These are phyloP conservation scores for Cerceris rybyensis DNA, from an alignment of 2,888 invertebrate species.

Conservation along the genomic window DNA sequence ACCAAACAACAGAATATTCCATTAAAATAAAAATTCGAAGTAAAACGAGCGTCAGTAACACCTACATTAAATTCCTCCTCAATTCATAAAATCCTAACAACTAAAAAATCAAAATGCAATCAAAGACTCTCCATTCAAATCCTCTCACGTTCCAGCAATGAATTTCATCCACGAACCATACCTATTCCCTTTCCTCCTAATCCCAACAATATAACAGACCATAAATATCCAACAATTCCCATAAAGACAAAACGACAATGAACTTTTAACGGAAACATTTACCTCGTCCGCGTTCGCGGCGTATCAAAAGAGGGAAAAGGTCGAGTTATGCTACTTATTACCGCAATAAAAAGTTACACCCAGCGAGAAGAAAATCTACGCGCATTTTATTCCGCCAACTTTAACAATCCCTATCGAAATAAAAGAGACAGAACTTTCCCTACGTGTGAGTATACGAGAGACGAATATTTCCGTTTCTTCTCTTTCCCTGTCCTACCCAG, in stretches of 20 bases:
- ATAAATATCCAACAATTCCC: no score
- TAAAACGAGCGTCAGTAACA: no score
- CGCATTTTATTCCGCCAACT: background rate
- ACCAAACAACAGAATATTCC: no score
- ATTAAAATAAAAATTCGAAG: no score
- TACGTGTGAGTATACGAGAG: conserved; percentile 7
- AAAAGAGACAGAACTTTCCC: conserved; percentile 11
- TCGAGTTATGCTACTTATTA: background rate
- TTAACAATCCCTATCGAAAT: background rate
- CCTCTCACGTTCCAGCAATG: no score
- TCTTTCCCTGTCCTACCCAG: background rate
- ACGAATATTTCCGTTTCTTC: conserved; percentile 6
- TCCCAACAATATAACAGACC: background rate
- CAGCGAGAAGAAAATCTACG: background rate
- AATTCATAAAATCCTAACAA: no score
- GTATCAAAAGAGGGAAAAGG: background rate
- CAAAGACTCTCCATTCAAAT: no score
- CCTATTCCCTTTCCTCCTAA: background rate
- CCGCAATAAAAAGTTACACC: background rate
- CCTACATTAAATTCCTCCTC: no score
- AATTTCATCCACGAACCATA: no score
- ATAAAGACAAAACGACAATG: no score
- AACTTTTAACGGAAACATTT: no score
- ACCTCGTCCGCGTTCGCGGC: background rate
- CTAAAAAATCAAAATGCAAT: no score